Conservation (phyloP, 2,797 vertebrate genomes). For the Sebastes kiyomatsui region DNA sequence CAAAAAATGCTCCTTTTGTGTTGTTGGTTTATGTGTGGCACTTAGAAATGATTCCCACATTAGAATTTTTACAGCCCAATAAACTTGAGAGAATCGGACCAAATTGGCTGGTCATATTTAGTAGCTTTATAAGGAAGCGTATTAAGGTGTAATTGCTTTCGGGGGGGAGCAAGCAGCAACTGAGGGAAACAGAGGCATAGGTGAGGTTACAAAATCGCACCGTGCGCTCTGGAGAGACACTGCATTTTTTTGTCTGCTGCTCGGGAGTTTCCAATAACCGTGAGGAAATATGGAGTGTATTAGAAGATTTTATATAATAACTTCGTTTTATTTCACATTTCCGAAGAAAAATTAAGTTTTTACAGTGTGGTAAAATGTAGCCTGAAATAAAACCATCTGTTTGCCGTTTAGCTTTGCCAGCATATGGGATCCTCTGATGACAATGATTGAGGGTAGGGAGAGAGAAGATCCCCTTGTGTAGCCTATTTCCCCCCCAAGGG, state of each 20-base stretch:
- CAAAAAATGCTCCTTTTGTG: slow-evolving; percentile 68
- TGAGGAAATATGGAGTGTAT: slow-evolving; percentile 72
- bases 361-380: slow-evolving; percentile 79
- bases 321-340: slow-evolving; percentile 81
- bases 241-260: slow-evolving; percentile 69
- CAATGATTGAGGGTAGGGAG: slow-evolving; percentile 69
- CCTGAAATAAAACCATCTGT: slow-evolving; percentile 82
- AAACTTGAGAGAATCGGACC: slow-evolving; percentile 79
- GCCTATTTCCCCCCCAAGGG: background rate
- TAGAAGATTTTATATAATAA: slow-evolving; percentile 75
- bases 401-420: slow-evolving; percentile 75
- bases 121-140: slow-evolving; percentile 80
- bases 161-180: slow-evolving; percentile 36
- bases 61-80: slow-evolving; percentile 78
- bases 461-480: slow-evolving; percentile 59
- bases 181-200: slow-evolving; percentile 54
- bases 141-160: slow-evolving; percentile 79
- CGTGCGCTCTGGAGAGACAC: slow-evolving; percentile 61
- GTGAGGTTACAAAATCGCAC: slow-evolving; percentile 62
- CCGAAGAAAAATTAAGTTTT: slow-evolving; percentile 78
- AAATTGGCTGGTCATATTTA: slow-evolving; percentile 79
- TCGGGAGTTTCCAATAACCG: slow-evolving; percentile 66
- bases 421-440: slow-evolving; percentile 76
- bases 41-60: slow-evolving; percentile 80
- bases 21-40: slow-evolving; percentile 75